These are phyloP conservation scores for Archips crataeganus DNA, from an alignment of 2,888 invertebrate genomes.

Conservation along the genomic window DNA sequence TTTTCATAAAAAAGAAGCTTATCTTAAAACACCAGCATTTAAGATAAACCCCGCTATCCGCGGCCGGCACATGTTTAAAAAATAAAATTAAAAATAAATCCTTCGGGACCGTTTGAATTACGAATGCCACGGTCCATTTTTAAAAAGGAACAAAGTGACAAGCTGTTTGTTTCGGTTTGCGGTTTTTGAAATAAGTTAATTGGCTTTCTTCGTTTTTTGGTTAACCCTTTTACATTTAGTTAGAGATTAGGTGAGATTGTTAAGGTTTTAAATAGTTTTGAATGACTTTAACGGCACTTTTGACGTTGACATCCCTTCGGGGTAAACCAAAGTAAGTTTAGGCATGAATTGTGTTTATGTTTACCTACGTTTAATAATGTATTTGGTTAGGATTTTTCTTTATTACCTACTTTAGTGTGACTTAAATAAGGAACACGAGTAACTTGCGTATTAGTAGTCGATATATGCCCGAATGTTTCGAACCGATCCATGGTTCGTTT, in stretches of 20 bases:
- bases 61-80: constrained; percentile 51
- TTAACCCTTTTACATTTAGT: constrained; percentile 14
- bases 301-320: background rate
- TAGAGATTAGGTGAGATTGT: background rate
- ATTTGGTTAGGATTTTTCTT: too few species aligned
- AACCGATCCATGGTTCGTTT: too few species aligned
- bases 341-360: background rate
- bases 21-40: constrained; percentile 70
- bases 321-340: background rate
- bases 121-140: constrained; percentile 27
- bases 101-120: constrained; percentile 36
- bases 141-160: constrained; percentile 39
- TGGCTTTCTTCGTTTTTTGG: constrained; percentile 35
- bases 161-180: constrained; percentile 36
- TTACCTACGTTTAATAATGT: too few species aligned
- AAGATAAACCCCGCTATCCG: constrained; percentile 70
- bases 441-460: too few species aligned
- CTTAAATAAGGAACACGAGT: too few species aligned
- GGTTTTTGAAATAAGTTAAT: constrained; percentile 42
- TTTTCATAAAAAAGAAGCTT: constrained; percentile 57
- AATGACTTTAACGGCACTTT: constrained; percentile 2
- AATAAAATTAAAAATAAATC: constrained; percentile 49
- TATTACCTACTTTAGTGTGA: too few species aligned
- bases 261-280: constrained; percentile 18
- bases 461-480: too few species aligned